Base-by-base conservation (phyloP, 1,140 invertebrate genomes). In the Goniozus legneri region DNA sequence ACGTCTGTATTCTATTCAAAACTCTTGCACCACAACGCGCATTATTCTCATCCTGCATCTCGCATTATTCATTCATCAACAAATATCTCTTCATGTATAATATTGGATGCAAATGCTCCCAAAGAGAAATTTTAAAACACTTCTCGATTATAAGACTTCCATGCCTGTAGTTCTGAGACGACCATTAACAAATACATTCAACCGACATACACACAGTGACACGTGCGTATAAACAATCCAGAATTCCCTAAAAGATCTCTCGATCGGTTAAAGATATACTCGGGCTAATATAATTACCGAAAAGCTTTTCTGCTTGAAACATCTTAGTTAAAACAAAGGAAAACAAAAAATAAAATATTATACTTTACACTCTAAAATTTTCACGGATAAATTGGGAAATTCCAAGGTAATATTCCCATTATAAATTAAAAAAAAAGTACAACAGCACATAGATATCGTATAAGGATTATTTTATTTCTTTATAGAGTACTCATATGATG, bases 151-250 rank as follows among this genome's bases (percentile, higher is more conserved):
- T 50, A 44, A 34, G 57, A 60, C 61, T 62, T 56, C 52, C 55
- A 51, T 54, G 54, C 64, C 61, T 67, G 61, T 62, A 70, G 62
- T 71, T 73, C 56, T 64, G 54, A 69, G 69, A 71, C 67, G 65
- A 71, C 65, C 64, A 52, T 73, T 69, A 73, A 73, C 67, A 71
- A 70, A 61, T 65, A 62, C 68, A 71, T 69, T 67, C 67, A 65
- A 69, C 64, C 65, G 64, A 58, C 63, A 67, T 67, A 63, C 62
- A 69, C 58, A 65, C 62, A 68, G 43, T 54, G 46, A 50, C 58
- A 61, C 51, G 55, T 56, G 50, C 56, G 53, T 24, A 30, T 2
- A 18, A 30, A 18, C 20, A 13, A 24, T 27, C n/a, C 38, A 30
- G 13, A 14, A 6, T 30, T 12, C 3, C 14, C 30, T 22, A 27